Evolutionary conservation across 2,113 vertebrate genomes (phyloP).

Genomic region (Lipotes vexillifer): DNA sequence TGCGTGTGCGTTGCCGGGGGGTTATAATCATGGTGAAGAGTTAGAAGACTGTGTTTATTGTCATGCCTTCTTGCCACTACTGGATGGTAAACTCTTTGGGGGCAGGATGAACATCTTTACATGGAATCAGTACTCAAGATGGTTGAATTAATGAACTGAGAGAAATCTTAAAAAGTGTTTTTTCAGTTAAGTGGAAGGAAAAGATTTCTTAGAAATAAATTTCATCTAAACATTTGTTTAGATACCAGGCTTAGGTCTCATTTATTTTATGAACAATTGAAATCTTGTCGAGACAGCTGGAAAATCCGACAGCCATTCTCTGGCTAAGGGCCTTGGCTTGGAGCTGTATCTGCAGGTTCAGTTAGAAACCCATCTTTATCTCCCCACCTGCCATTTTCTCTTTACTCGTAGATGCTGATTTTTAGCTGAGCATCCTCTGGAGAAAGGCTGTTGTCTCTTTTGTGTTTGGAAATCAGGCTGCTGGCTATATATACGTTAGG

Average conservation of each 20-base stretch:
- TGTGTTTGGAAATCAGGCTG: neutral
- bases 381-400: neutral
- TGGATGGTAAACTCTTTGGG: neutral
- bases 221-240: neutral
- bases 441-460: neutral
- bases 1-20: neutral
- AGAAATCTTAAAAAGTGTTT: neutral
- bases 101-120: neutral
- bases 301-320: neutral
- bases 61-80: neutral
- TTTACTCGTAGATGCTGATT: neutral
- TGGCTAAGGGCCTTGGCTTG: neutral
- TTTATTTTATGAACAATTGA: neutral
- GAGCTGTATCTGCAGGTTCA: neutral
- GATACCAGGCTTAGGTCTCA: neutral
- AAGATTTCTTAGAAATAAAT: constrained; percentile 12
- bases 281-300: neutral
- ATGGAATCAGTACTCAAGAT: neutral
- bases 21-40: neutral
- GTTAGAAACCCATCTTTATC: neutral
- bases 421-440: neutral
- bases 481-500: neutral
- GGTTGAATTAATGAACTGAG: neutral
- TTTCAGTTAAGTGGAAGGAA: neutral
- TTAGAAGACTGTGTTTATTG: neutral